Percentiles rank a stretch among this genome's conserved stretches.
Evolutionary conservation across 2,113 vertebrate species (phyloP).

Genomic region (Pomatostomus ruficeps): DNA sequence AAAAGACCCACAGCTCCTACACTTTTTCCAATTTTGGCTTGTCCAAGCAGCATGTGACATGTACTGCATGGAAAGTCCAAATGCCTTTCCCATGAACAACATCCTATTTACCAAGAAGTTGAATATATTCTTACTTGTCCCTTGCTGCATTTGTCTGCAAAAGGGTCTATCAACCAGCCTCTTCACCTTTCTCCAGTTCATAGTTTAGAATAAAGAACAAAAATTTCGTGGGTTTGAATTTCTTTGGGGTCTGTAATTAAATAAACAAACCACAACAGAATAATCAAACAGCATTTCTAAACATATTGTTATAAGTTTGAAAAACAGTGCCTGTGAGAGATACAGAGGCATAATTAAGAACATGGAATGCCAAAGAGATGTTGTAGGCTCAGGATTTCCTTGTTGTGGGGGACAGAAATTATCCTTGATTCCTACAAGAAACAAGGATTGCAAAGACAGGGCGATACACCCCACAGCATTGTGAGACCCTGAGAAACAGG

Average conservation of each 20-base stretch:
- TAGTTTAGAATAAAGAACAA: neutral
- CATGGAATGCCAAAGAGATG: neutral
- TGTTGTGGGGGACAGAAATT: neutral
- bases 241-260: neutral
- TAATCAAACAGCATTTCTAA: neutral
- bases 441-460: neutral
- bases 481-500: neutral
- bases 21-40: neutral
- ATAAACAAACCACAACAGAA: neutral
- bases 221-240: neutral
- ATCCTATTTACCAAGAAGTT: neutral
- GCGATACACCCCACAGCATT: neutral
- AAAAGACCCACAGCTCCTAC: neutral
- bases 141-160: neutral
- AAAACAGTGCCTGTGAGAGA: neutral
- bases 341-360: neutral
- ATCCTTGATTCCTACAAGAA: neutral
- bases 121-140: neutral
- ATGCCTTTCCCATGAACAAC: neutral
- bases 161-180: neutral
- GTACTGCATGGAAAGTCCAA: neutral
- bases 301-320: neutral
- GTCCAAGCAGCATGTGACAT: neutral
- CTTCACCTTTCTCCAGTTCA: neutral
- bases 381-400: neutral